Percentiles rank a stretch among this genome's conserved stretches.
phyloP scores from a whole-genome alignment of 2,888 invertebrate species.

The Agrenia bidenticulata region DNA sequence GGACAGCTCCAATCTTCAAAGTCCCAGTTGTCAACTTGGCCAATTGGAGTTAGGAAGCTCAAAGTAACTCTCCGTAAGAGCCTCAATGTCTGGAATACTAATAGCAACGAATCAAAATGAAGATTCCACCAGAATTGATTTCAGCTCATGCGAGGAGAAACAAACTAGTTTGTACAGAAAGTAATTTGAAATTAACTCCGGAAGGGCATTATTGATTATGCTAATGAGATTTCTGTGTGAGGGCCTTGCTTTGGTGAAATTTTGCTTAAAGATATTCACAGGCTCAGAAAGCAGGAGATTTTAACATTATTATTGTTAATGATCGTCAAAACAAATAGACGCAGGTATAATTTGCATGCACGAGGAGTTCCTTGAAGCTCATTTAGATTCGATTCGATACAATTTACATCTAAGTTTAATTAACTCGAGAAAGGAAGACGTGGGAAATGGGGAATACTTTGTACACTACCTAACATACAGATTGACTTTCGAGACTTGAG shows the following conservation, averaged over 20 bases:
- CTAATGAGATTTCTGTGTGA: no score
- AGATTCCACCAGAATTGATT: not conserved
- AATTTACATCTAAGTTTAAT: conserved; percentile 24
- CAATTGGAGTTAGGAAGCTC: not conserved
- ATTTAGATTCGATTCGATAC: conserved; percentile 43
- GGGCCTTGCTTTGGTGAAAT: no score
- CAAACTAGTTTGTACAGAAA: no score
- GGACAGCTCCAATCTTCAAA: not conserved
- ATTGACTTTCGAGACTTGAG: not conserved
- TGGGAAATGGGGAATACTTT: no score
- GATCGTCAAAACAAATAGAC: conserved; percentile 15
- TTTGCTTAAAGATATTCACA: no score
- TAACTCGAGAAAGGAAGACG: not conserved
- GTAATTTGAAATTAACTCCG: no score
- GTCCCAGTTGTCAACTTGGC: no score
- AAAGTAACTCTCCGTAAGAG: not conserved
- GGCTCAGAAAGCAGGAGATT: no score
- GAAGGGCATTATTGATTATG: no score
- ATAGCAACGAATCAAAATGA: not conserved
- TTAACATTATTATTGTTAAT: conserved; percentile 23
- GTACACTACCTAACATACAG: no score
- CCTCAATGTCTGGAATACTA: not conserved
- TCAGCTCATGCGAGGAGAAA: no score
- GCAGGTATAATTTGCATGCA: conserved; percentile 46
- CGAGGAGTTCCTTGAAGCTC: conserved; percentile 30